These are phyloP conservation scores for Osmoderma eremita DNA, from an alignment of 2,888 invertebrate genomes.

Conservation along the genomic window DNA sequence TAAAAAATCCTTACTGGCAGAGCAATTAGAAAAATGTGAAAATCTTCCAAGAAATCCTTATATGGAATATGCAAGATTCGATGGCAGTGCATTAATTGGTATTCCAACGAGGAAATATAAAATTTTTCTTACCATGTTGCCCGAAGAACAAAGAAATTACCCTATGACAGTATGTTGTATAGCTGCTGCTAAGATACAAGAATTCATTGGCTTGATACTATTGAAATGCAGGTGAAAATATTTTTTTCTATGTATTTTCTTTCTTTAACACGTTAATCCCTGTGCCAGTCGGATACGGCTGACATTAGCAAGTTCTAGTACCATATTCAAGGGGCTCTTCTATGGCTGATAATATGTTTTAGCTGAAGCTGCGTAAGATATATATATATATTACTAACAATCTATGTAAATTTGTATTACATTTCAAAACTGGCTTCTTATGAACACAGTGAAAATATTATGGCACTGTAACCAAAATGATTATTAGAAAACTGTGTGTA, in stretches of 20 bases:
- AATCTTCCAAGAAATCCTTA: constrained; percentile 86
- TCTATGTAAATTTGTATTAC: no score
- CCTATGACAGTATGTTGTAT: constrained; percentile 85
- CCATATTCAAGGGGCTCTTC: no score
- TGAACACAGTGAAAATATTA: no score
- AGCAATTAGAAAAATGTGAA: constrained; percentile 80
- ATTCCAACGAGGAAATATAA: constrained; percentile 84
- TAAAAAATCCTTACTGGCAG: constrained; percentile 73
- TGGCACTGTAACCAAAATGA: no score
- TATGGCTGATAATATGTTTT: no score
- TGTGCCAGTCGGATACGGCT: no score
- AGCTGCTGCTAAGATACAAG: constrained; percentile 85
- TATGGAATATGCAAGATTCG: constrained; percentile 89
- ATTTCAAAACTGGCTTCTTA: no score
- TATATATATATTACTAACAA: no score
- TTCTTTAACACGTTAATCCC: neutral
- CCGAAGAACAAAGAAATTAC: constrained; percentile 82
- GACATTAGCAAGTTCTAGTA: no score
- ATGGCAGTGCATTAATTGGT: constrained; percentile 86
- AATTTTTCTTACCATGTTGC: constrained; percentile 90
- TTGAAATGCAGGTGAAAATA: constrained; percentile 76
- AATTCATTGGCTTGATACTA: constrained; percentile 92
- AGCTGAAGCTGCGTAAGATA: no score
- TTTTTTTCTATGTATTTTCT: neutral
- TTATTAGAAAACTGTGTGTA: no score